Conservation (phyloP, 2,888 invertebrate species). For the Patella pellucida region DNA sequence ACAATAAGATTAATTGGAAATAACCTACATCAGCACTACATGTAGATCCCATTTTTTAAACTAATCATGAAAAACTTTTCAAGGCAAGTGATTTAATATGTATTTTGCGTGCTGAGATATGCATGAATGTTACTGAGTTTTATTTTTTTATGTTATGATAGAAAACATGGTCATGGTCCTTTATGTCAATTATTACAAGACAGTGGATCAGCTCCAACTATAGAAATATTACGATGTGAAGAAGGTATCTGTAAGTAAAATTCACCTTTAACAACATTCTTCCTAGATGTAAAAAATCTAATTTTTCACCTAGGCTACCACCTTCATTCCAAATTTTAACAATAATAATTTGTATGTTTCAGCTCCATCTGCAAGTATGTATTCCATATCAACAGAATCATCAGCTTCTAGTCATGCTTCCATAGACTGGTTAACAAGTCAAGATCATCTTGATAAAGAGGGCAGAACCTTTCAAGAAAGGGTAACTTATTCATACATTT, state of each 20-base stretch:
- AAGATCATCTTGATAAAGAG: slow-evolving; percentile 46
- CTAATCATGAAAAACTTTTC: no score
- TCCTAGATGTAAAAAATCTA: not conserved
- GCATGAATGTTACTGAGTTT: not conserved
- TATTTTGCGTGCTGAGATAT: no score
- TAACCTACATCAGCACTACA: no score
- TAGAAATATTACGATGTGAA: slow-evolving; percentile 55
- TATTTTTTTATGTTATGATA: slow-evolving; percentile 34
- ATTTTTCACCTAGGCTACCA: not conserved
- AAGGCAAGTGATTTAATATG: no score
- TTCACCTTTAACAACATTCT: not conserved
- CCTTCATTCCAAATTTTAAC: no score
- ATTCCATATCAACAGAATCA: slow-evolving; percentile 41
- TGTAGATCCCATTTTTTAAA: no score
- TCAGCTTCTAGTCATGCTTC: slow-evolving; percentile 56
- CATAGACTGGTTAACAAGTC: slow-evolving; percentile 49
- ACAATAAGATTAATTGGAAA: no score
- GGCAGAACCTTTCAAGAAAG: slow-evolving; percentile 57
- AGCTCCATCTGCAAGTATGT: slow-evolving; percentile 30
- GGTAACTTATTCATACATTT: slow-evolving; percentile 35
- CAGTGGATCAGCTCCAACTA: slow-evolving; percentile 60
- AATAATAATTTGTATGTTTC: not conserved
- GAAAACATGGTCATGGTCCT: slow-evolving; percentile 62
- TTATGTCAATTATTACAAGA: slow-evolving; percentile 63
- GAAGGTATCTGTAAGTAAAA: slow-evolving; percentile 40